Evolutionary conservation across 1,140 invertebrate species (phyloP), one percentile per base, ranked within the genome.

Genomic region (Pseudomyrmex cubaensis): DNA sequence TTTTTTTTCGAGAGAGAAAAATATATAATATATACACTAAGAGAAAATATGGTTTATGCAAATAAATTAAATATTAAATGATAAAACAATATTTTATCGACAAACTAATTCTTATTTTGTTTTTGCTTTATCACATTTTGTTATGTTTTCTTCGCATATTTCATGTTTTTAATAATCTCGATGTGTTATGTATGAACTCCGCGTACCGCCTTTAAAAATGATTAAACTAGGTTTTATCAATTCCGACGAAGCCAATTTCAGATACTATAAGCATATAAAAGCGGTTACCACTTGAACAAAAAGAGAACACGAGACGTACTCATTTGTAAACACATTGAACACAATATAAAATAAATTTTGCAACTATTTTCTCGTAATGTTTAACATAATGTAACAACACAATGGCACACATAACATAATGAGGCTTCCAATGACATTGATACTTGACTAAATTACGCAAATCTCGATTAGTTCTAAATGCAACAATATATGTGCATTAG

Each of bases 241-340:
- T 72, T 48, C 8, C 64, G 76, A 70, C 25, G 17, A 78, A 78
- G 76, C 76, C 54, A 80, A 80, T 80, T 80, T 78, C 69, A 72
- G 9, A 61, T 80, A 80, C 76, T 70, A 80, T 72, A 80, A 80
- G 76, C 76, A 80, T 66, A 80, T 80, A 61, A 80, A 80, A 80
- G 76, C 74, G n/a, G 3, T 67, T 67, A 75, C 64, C 44, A 80
- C 44, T 76, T 64, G 25, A 46, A 76, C 52, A 17, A 54, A 25
- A 52, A 62, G 9, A 66, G 50, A 64, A 46, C 20, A 63, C 56
- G 69, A 22, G 35, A 63, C 13, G 25, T 20, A 73, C 74, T 77
- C 35, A 52, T 77, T 54, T 63, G n/a, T 56, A 44, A 77, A 77
- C n/a, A 70, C 15, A 57, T 48, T 25, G 46, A 76, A 77, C 57